Evolutionary conservation across 2,888 invertebrate genomes (phyloP), one percentile per base, ranked within the genome.

Genomic region (Incurvaria masculella): DNA sequence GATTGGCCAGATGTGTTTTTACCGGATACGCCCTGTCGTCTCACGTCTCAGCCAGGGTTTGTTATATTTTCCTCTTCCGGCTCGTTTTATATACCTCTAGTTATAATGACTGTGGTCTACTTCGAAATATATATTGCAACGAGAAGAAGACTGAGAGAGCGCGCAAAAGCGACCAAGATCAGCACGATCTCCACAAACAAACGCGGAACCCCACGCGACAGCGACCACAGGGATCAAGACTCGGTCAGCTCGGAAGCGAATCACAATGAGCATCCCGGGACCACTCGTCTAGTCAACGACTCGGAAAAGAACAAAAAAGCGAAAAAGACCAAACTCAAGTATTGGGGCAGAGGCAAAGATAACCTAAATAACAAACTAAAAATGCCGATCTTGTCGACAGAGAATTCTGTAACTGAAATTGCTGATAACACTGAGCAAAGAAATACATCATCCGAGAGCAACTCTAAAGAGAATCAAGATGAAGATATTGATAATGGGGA

Each of bases 61-160:
- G 91, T 96, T 46, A 84, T 96, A 54, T 96, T 94, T 65, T 95
- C 95, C 2, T 88, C 95, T 0, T 83, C 91, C 17, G 97, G 97
- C 27, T 96, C 96, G 0, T 97, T 97, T 79, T 97, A 90, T 76
- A 93, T 97, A 57, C 97, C 97, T 1, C 72, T 97, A 58, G 75
- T 92, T 51, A 90, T 97, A 59, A 97, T 98, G 97, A 90, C 95
- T 46, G 89, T 94, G 63, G 96, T 97, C 8, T 97, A 98, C 69
- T 84, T 95, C 53, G 94, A 97, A 79, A 97, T 98, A 62, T 98
- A 92, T 69, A 81, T 95, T 57, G 96, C 97, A 2, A 96, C 97
- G 1, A 83, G 93, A 52, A 84, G 92, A 59, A 80, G 97, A 51
- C 72, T 94, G 21, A 76, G 94, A 39, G 91, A 94, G 61, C 81